Evolutionary conservation across 2,113 vertebrate genomes (phyloP).

Genomic region (Rattus rattus): DNA sequence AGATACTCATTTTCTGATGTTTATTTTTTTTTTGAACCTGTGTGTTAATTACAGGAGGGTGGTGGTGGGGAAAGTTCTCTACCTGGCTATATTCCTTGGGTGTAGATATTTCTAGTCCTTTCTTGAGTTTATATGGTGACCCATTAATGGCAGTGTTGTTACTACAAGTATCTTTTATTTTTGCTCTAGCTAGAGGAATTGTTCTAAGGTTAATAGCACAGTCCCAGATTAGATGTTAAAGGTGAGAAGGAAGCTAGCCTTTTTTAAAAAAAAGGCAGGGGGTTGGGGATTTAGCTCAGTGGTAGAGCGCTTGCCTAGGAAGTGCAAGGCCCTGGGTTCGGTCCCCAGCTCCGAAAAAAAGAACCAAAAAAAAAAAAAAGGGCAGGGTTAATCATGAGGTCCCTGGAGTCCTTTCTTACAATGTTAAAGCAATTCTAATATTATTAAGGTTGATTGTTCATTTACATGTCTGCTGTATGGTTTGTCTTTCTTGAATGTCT

Average conservation of each 20-base stretch:
- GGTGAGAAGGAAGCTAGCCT: constrained; percentile 2
- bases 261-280: too few relatives aligned
- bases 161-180: constrained; percentile 46
- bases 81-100: not conserved
- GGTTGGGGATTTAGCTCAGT: too few relatives aligned
- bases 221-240: constrained; percentile 24
- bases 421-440: not conserved
- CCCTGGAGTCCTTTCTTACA: not conserved
- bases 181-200: constrained; percentile 33
- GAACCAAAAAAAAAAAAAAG: constrained; percentile 28
- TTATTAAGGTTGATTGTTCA: not conserved
- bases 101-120: constrained; percentile 32
- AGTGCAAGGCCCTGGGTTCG: too few relatives aligned
- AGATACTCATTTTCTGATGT: constrained; percentile 42
- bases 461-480: constrained; percentile 2
- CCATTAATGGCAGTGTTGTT: not conserved
- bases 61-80: not conserved
- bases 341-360: too few relatives aligned
- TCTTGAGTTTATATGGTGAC: constrained; percentile 12
- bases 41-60: not conserved
- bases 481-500: not conserved
- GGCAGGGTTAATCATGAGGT: not conserved
- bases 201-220: constrained; percentile 38
- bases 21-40: not conserved
- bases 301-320: too few relatives aligned